Conservation (phyloP, 2,113 vertebrate species). For the Echinops telfairi region DNA sequence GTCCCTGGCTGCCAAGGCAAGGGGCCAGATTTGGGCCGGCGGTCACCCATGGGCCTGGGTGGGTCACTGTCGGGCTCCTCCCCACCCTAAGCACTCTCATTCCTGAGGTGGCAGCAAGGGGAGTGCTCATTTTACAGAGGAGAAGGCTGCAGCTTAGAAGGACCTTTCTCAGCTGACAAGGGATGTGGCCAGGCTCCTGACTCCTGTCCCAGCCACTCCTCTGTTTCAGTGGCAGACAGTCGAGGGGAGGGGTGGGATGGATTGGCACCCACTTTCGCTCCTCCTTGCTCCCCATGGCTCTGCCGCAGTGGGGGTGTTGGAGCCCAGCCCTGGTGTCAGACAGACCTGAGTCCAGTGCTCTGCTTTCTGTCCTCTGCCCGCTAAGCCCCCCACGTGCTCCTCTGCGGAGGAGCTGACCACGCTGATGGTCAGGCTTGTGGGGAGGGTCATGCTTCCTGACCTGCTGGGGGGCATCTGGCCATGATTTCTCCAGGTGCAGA, state of each 20-base stretch:
- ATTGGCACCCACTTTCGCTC: not conserved
- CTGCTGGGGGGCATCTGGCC: accelerated
- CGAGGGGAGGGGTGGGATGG: not conserved
- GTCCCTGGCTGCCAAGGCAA: not conserved
- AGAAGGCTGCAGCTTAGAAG: not conserved
- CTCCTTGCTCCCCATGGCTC: not conserved
- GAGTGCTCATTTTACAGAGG: not conserved
- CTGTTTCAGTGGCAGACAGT: not conserved
- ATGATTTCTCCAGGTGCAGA: not conserved
- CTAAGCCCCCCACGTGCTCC: not conserved
- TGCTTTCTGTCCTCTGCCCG: not conserved
- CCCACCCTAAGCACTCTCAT: too few species aligned
- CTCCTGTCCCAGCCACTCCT: not conserved
- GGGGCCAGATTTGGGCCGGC: not conserved
- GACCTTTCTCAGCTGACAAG: not conserved
- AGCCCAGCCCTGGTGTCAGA: not conserved
- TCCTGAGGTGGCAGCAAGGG: not conserved
- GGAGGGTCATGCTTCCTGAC: not conserved
- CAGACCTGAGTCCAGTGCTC: not conserved
- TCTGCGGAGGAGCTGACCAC: not conserved
- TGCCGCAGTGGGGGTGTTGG: not conserved
- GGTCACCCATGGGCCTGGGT: not conserved
- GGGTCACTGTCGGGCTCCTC: not conserved
- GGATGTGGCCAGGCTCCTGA: not conserved
- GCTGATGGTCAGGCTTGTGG: not conserved